A percentile compares a stretch with the other conserved stretches of the same genome.
Evolutionary conservation across 2,113 vertebrate species (phyloP).

Genomic region (Apus apus): DNA sequence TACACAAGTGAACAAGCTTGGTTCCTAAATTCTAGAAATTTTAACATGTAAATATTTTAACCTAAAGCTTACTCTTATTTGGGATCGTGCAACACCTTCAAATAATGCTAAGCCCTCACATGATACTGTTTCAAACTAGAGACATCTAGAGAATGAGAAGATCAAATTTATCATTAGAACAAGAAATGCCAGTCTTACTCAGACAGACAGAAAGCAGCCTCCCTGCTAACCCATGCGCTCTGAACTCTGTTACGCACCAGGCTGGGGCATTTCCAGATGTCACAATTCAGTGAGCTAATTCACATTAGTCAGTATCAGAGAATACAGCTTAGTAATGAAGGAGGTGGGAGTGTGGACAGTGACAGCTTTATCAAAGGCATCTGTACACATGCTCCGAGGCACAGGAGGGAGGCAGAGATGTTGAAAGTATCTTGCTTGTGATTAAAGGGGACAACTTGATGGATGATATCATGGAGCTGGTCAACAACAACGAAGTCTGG

Average conservation of each 20-base stretch:
- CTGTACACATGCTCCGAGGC: rapidly evolving
- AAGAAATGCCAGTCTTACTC: neutral
- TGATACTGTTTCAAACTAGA: neutral
- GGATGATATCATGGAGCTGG: neutral
- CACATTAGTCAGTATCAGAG: neutral
- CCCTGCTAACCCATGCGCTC: neutral
- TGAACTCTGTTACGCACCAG: neutral
- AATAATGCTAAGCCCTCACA: neutral
- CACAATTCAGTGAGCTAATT: neutral
- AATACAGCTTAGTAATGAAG: neutral
- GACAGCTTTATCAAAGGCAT: neutral
- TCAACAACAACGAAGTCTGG: neutral
- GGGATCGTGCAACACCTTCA: neutral
- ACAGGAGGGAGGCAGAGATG: neutral
- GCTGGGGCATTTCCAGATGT: neutral
- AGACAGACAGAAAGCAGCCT: neutral
- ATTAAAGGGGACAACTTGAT: neutral
- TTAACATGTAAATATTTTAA: neutral
- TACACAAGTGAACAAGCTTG: neutral
- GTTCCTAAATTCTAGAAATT: neutral
- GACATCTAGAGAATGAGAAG: neutral
- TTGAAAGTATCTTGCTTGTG: neutral
- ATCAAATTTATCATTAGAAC: neutral
- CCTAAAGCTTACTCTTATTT: neutral
- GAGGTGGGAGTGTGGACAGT: rapidly evolving